Base-by-base conservation (phyloP, 2,888 invertebrate species). In the Pilophorus perplexus region DNA sequence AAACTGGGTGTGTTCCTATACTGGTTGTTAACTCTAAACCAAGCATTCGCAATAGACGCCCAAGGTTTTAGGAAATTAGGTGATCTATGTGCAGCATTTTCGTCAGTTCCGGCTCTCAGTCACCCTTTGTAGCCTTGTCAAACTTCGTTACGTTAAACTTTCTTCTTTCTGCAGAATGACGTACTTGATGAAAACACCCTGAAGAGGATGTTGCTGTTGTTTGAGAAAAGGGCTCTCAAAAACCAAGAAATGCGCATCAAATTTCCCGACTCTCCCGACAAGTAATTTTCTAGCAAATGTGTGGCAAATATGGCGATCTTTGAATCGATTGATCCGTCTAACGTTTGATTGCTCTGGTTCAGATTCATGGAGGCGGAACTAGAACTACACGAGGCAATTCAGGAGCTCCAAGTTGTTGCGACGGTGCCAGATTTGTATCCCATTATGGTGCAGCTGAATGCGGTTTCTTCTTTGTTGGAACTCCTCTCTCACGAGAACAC, bases 191-290 rank as follows among this genome's bases (percentile, higher is more conserved):
- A 96, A 72, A 83, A 85, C 23, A 85, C 87, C 10, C 82, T 97
- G 6, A 96, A 96, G 75, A 88, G 90, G 75, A 84, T 97, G 75
- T 85, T 97, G 20, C 80, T 96, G 12, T 84, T 91, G 69, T 95
- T 98, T 80, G 99, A 99, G 75, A 98, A 99, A 77, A 85, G 92
- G 75, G 89, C 91, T 54, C 80, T 95, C 6, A 90, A 87, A 75
- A 99, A 99, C 77, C 90, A 97, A 76, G 98, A 99, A 79, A 92
- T 97, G 90, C 83, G 99, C 71, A 97, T 99, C 12, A 99, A 99
- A 78, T 98, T 94, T 78, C 92, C 96, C 0, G 98, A 97, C 76
- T 87, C 89, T 74, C 93, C 97, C 5, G 94, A 96, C 76, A 97
- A 96, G 82, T 84, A 77, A 74, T 74, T 67, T 42, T 12, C 8